phyloP scores from a whole-genome alignment of 2,797 vertebrate species.

The Poecilia wingei region DNA sequence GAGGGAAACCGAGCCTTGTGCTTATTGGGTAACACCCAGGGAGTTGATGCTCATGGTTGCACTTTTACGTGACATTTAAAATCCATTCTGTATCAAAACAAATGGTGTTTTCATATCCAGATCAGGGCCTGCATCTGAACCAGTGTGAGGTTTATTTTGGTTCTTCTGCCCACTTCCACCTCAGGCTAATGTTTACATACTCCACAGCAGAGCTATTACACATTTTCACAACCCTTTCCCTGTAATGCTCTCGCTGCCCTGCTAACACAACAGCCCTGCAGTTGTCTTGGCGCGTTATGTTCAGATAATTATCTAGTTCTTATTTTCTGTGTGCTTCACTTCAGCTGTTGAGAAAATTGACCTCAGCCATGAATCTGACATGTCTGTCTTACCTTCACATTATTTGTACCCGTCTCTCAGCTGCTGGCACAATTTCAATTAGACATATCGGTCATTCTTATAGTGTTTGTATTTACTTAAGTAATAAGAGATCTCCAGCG shows the following conservation, averaged over 20 bases:
- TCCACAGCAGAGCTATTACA: slow-evolving; percentile 41
- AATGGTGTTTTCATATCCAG: slow-evolving; percentile 38
- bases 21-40: slow-evolving; percentile 39
- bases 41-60: slow-evolving; percentile 33
- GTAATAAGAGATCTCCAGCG: not conserved
- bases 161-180: slow-evolving; percentile 44
- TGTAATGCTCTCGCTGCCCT: slow-evolving; percentile 42
- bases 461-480: not conserved
- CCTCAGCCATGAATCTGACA: slow-evolving; percentile 49
- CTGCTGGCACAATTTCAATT: not conserved
- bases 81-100: slow-evolving; percentile 50
- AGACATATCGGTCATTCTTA: not conserved
- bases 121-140: slow-evolving; percentile 26
- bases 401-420: not conserved
- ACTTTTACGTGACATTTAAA: slow-evolving; percentile 63
- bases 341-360: slow-evolving; percentile 53
- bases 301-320: slow-evolving; percentile 73
- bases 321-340: slow-evolving; percentile 64
- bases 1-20: slow-evolving; percentile 30
- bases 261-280: slow-evolving; percentile 60
- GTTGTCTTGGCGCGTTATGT: slow-evolving; percentile 66
- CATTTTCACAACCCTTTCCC: slow-evolving; percentile 38
- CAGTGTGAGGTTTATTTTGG: slow-evolving; percentile 38
- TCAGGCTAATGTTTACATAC: slow-evolving; percentile 58
- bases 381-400: slow-evolving; percentile 12